These are phyloP conservation scores for Seriola quinqueradiata DNA, from an alignment of 2,113 vertebrate species.

Conservation along the genomic window DNA sequence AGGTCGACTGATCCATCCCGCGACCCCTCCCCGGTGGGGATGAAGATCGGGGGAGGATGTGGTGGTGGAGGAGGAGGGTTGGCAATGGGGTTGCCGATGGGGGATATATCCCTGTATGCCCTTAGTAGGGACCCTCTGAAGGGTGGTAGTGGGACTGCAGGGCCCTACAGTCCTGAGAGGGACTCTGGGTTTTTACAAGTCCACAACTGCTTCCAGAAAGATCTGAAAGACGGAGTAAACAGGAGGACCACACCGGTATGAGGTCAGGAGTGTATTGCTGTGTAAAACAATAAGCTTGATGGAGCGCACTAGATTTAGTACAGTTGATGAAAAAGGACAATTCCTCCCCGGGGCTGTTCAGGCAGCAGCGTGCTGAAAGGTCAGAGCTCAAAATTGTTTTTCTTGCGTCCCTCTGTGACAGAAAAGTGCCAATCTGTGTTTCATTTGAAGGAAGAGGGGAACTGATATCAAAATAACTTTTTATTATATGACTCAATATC, in stretches of 20 bases:
- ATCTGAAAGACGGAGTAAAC: constrained; percentile 92
- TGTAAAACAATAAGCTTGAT: constrained; percentile 29
- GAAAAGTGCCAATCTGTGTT: constrained; percentile 30
- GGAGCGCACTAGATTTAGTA: constrained; percentile 28
- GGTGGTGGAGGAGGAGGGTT: constrained; percentile 65
- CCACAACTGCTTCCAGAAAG: constrained; percentile 97
- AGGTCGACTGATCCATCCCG: constrained; percentile 93
- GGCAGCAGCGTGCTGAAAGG: constrained; percentile 26
- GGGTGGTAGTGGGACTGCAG: constrained; percentile 77
- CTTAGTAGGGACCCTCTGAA: constrained; percentile 88
- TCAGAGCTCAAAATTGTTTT: constrained; percentile 40
- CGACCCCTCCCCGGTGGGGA: constrained; percentile 88
- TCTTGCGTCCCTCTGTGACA: constrained; percentile 8
- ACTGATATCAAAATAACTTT: background rate
- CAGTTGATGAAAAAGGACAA: constrained; percentile 36
- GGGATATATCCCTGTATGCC: constrained; percentile 95
- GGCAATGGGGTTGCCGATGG: constrained; percentile 85
- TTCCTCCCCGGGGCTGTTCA: constrained; percentile 26
- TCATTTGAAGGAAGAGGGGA: constrained; percentile 14
- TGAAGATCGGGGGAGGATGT: constrained; percentile 84
- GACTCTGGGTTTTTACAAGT: constrained; percentile 92
- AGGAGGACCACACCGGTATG: constrained; percentile 97
- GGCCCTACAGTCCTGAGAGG: constrained; percentile 91
- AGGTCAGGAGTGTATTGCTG: constrained; percentile 62
- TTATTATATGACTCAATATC: background rate